Evolutionary conservation across 2,113 vertebrate species (phyloP).

Genomic region (Rhodinocichla rosea): DNA sequence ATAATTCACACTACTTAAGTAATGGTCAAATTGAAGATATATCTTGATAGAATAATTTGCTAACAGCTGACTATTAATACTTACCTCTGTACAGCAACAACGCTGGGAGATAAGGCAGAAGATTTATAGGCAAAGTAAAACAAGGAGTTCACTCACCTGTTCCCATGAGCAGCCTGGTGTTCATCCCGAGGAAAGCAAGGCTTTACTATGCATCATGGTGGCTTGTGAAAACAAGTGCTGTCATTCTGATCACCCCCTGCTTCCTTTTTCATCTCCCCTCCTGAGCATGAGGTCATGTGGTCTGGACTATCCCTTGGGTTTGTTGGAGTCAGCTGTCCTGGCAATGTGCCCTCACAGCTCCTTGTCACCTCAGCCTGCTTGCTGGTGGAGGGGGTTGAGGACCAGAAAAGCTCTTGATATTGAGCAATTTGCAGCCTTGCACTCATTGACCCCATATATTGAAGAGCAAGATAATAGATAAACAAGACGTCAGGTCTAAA

Average conservation of each 20-base stretch:
- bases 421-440: not conserved
- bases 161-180: not conserved
- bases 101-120: not conserved
- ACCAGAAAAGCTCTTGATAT: not conserved
- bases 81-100: not conserved
- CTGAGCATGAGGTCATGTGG: no score
- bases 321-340: not conserved
- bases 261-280: not conserved
- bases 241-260: fast-evolving
- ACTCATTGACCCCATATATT: not conserved
- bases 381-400: not conserved
- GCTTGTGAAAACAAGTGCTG: fast-evolving
- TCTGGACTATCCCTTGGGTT: not conserved
- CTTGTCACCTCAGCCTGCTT: not conserved
- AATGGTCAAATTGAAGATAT: not conserved
- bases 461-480: not conserved
- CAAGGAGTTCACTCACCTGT: not conserved
- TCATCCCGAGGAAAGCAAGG: not conserved
- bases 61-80: not conserved
- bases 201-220: not conserved
- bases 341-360: not conserved
- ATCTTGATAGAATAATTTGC: not conserved
- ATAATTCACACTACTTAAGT: not conserved
- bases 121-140: not conserved
- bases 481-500: not conserved